These are phyloP conservation scores for Ceratina calcarata DNA, from an alignment of 1,140 invertebrate species.

Conservation along the genomic window DNA sequence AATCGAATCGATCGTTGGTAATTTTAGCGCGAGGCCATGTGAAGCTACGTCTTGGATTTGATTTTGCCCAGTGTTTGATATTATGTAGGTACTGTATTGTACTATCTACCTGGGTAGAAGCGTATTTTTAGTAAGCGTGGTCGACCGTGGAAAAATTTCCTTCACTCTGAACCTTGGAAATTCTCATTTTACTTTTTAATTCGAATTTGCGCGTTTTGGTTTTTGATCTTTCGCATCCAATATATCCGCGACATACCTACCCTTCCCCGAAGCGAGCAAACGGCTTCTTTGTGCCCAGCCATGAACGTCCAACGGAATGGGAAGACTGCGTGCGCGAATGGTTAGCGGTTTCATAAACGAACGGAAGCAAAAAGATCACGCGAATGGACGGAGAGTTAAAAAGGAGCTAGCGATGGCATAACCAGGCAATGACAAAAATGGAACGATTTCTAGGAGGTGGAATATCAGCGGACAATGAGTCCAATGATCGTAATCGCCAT, in stretches of 20 bases:
- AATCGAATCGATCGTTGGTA: constrained; percentile 33
- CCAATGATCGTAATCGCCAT: constrained; percentile 63
- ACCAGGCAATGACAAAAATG: constrained; percentile 54
- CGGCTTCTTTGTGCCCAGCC: neutral
- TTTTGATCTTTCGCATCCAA: no score
- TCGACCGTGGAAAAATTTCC: no score
- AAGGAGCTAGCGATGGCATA: constrained; percentile 37
- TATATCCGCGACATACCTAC: no score
- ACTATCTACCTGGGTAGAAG: neutral
- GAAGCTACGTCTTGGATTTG: neutral
- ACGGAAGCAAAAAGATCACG: constrained; percentile 31
- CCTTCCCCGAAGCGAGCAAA: no score
- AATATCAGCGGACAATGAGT: constrained; percentile 59
- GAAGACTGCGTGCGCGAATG: constrained; percentile 28
- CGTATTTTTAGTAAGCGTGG: no score
- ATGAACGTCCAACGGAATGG: neutral
- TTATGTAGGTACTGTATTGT: neutral
- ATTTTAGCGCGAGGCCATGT: constrained; percentile 17
- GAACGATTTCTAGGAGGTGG: constrained; percentile 47
- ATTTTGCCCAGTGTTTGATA: neutral
- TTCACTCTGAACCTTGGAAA: no score
- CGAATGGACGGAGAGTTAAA: constrained; percentile 28
- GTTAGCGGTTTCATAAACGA: constrained; percentile 14
- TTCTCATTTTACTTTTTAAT: no score
- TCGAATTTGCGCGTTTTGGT: no score